These are phyloP conservation scores for Empidonax alnorum DNA, from an alignment of 2,113 vertebrate genomes.

Conservation along the genomic window DNA sequence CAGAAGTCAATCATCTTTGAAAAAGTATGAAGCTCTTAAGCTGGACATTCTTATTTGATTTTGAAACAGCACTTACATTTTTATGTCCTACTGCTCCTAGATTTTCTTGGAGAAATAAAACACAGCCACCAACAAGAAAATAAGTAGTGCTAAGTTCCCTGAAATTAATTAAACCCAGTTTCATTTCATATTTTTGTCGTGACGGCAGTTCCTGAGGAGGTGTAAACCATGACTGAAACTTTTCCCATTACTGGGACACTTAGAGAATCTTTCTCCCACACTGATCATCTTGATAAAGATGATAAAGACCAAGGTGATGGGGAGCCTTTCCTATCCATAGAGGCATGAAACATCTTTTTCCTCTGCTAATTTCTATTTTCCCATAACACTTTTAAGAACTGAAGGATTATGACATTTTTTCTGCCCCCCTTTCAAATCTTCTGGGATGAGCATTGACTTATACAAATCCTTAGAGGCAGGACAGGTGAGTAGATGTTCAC, in stretches of 20 bases:
- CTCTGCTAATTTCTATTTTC: background rate
- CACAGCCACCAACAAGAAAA: background rate
- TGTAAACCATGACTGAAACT: background rate
- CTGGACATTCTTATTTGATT: background rate
- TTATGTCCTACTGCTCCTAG: background rate
- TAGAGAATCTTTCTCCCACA: background rate
- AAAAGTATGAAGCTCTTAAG: slow-evolving; percentile 3
- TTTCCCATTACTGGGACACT: background rate
- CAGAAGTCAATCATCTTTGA: background rate
- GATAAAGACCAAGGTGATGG: background rate
- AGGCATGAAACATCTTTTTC: background rate
- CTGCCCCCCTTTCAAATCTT: background rate
- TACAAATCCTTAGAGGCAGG: background rate
- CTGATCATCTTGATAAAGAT: background rate
- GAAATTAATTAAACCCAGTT: background rate
- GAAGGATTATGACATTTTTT: background rate
- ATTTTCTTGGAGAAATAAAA: background rate
- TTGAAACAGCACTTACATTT: background rate
- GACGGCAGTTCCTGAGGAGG: background rate
- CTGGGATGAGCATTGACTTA: background rate
- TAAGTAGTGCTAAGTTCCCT: background rate
- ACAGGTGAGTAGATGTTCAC: background rate
- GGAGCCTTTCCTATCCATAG: background rate
- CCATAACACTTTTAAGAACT: background rate
- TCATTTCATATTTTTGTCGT: background rate